Evolutionary conservation across 1,140 invertebrate genomes (phyloP), one percentile per base, ranked within the genome.

Genomic region (Drosophila obscura): DNA sequence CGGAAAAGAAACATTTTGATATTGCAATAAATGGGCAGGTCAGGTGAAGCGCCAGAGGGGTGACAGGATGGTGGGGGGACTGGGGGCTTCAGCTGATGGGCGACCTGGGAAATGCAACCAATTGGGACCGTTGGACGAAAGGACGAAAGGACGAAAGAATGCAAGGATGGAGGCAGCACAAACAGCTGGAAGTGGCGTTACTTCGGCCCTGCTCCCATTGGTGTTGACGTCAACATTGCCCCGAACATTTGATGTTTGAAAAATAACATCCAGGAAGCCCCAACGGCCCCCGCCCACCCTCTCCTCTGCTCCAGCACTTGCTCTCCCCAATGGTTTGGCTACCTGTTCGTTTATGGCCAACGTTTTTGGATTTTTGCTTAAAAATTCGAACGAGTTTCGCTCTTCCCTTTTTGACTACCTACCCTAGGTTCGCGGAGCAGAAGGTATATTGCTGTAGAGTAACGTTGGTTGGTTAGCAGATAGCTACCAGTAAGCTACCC

Each of bases 161-260:
- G 56, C 57, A 66, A 59, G 61, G 41, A 68, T 19, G 19, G 19
- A 19, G 19, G 19, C 19, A 19, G 19, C 19, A 19, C 19, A 19
- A 76, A 75, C 78, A 77, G 57, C 71, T 77, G 62, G 72, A 82
- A 64, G 60, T 56, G 65, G 58, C 52, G 73, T 49, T 63, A 77
- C 62, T 63, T 80, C 68, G 75, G 48, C 50, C 57, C 68, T 68
- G 64, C 56, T 55, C 50, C 52, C 72, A 31, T 31, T 31, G 51
- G 72, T 56, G 80, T 79, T 78, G 71, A 83, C 72, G 71, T 75
- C 57, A 62, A 74, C 60, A 57, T 58, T 80, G 66, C 50, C 56
- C 35, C 45, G 56, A 76, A 76, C 73, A 61, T 76, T 76, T 68
- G 57, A 76, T 76, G 63, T 76, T 73, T 65, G 67, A 58, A 80